These are phyloP conservation scores for Cyphomyrus discorhynchus DNA, from an alignment of 2,113 vertebrate genomes.

Conservation along the genomic window DNA sequence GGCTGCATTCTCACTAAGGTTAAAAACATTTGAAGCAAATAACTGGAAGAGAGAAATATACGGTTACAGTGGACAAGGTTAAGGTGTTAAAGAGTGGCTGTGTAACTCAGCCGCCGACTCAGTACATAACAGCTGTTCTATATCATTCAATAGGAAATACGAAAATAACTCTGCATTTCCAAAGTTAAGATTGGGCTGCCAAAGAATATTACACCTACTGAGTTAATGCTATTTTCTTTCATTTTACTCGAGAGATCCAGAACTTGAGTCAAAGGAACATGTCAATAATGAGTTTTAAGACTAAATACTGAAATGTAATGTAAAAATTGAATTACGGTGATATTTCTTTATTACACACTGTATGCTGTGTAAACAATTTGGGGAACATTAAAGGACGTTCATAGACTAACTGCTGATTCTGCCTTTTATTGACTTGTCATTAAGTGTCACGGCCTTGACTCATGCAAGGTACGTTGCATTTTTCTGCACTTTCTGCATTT, in stretches of 20 bases:
- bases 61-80: neutral
- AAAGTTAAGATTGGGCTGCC: conserved; percentile 2
- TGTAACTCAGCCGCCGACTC: neutral
- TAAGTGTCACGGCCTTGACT: neutral
- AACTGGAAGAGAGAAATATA: neutral
- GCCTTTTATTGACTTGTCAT: neutral
- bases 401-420: conserved; percentile 48
- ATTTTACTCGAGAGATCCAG: conserved; percentile 49
- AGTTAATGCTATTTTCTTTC: conserved; percentile 57
- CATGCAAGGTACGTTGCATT: neutral
- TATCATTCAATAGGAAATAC: neutral
- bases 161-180: neutral
- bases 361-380: conserved; percentile 72
- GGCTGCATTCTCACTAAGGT: neutral
- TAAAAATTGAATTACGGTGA: conserved; percentile 21
- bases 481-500: neutral
- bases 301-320: conserved; percentile 23
- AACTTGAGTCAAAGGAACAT: conserved; percentile 52
- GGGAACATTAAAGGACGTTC: conserved; percentile 67
- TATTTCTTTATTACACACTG: conserved; percentile 77
- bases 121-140: neutral
- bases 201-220: conserved; percentile 67
- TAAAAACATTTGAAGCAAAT: neutral
- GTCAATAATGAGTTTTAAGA: conserved; percentile 51
- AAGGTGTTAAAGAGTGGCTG: neutral